These are phyloP conservation scores for Lumbricus terrestris DNA, from an alignment of 2,888 invertebrate species.

Conservation along the genomic window DNA sequence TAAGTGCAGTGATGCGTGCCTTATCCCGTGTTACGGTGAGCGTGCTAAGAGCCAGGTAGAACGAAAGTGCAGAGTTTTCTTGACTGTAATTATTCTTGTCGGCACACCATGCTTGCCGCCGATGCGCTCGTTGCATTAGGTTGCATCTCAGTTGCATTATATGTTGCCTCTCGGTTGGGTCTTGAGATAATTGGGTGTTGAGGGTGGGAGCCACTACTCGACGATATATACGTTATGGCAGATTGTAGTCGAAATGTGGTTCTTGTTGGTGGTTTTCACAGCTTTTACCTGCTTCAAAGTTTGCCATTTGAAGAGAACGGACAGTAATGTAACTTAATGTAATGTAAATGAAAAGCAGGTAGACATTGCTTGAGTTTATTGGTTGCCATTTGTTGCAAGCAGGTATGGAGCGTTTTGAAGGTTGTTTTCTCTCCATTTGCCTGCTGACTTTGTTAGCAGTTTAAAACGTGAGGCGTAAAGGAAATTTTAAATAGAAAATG, in stretches of 20 bases:
- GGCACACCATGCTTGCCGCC: neutral
- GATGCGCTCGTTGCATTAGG: neutral
- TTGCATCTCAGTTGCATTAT: too few species aligned
- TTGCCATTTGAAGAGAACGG: neutral
- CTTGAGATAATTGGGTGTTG: neutral
- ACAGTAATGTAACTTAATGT: too few species aligned
- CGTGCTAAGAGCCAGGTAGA: neutral
- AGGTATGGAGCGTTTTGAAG: neutral
- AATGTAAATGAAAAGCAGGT: too few species aligned
- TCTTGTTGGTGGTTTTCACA: neutral
- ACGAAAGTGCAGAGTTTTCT: neutral
- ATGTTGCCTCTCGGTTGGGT: neutral
- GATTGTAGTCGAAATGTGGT: neutral
- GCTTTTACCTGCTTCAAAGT: neutral
- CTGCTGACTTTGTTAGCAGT: neutral
- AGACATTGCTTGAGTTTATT: neutral
- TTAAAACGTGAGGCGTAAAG: neutral
- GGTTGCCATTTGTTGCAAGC: neutral
- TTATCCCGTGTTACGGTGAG: neutral
- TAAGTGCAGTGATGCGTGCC: neutral
- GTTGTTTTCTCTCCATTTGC: neutral
- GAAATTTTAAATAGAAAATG: neutral
- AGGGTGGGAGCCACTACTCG: neutral
- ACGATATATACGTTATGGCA: neutral
- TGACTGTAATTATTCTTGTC: conserved; percentile 3